Base-by-base conservation (phyloP, 2,888 invertebrate species). In the Sycophila texana region DNA sequence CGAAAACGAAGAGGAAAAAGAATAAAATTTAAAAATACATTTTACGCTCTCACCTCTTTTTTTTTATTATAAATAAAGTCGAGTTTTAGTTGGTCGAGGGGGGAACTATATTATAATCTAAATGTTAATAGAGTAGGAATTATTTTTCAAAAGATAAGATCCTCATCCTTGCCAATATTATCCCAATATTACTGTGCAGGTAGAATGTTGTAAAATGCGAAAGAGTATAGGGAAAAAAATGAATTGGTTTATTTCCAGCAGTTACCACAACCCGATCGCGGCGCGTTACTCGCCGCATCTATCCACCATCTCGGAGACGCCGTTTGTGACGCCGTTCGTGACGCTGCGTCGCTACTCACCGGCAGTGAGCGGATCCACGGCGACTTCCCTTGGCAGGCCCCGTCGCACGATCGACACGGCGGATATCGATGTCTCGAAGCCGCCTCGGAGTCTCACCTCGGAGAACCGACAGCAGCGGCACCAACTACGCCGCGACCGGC, bases 391-490 rank as follows among this genome's bases (percentile, higher is more conserved):
- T 1, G 91, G 93, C 1, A 93, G 94, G 73, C 95, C 96, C 1
- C 94, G 95, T 70, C 93, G 94, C 83, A 86, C 88, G 12, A 95
- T 96, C 82, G 96, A 96, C 89, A 96, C 96, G 2, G 95, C 96
- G 49, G 96, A 96, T 87, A 97, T 97, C 83, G 96, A 97, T 88
- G 96, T 97, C 0, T 95, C 96, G 0, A 93, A 93, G 82, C 87
- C 87, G 0, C 85, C 81, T 85, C 86, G 86, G 0, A 79, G 74
- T 0, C 83, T 83, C 20, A 66, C 79, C 82, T 66, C 81, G 85
- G 75, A 79, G 83, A 75, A 70, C 0, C 82, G 82, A 13, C 84
- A 86, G 81, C 87, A 81, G 79, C 87, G 82, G 81, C 86, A 86
- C 65, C 86, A 87, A 2, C 83, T 87, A 12, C 87, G 85, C 77